Conservation (phyloP, 2,113 vertebrate species). For the Propithecus coquereli region DNA sequence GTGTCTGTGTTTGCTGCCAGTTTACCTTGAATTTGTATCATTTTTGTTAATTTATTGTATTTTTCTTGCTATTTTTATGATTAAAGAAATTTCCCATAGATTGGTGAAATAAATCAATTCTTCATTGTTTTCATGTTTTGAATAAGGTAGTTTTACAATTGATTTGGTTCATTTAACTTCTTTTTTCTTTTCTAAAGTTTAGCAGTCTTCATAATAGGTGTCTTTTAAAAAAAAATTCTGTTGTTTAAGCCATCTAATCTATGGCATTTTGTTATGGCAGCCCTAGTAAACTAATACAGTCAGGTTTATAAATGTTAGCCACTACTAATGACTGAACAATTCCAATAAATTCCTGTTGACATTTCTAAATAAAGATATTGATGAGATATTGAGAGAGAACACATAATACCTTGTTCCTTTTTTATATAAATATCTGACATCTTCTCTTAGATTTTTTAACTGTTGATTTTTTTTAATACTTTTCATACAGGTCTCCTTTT, state of each 20-base stretch:
- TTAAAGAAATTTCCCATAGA: background rate
- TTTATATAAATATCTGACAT: background rate
- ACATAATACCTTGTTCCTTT: background rate
- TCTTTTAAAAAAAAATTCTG: background rate
- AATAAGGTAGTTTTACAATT: background rate
- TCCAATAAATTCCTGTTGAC: background rate
- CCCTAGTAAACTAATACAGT: background rate
- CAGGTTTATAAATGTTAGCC: background rate
- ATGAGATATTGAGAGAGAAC: background rate
- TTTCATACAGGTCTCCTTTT: background rate
- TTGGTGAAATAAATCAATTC: background rate
- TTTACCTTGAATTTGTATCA: constrained; percentile 39
- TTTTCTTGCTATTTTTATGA: constrained; percentile 57
- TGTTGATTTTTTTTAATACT: background rate
- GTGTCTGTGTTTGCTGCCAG: background rate
- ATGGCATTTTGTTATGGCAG: background rate
- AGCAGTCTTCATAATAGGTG: background rate
- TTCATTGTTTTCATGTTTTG: background rate
- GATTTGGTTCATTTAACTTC: background rate
- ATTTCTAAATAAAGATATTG: background rate
- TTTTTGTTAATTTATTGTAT: constrained; percentile 39
- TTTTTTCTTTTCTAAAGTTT: background rate
- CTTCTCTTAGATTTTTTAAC: background rate
- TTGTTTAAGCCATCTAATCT: background rate
- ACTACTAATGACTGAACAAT: background rate